Evolutionary conservation across 2,113 vertebrate species (phyloP), one percentile per base, ranked within the genome.

Genomic region (Zosterops hypoxanthus): DNA sequence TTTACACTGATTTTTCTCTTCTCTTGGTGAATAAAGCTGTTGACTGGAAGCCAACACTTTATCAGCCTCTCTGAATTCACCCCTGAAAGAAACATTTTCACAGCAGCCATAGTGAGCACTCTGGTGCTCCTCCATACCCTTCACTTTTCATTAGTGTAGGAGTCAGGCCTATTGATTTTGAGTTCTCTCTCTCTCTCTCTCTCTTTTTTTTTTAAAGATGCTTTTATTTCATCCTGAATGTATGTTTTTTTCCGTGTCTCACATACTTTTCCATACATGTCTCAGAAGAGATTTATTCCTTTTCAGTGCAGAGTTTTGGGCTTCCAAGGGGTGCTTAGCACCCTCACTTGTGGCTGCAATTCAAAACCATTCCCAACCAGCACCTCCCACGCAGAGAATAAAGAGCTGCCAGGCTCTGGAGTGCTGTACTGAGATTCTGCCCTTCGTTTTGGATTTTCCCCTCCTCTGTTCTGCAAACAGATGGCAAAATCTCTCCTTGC

Each of bases 71-170:
- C n/a, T 57, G 83, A 88, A 41, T 66, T 90, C 64, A 83, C 7
- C 18, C 49, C 21, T 72, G 20, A 19, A 93, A 88, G 68, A 94
- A 86, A 26, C 14, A 73, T 83, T 91, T 92, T 75, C 75, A 61
- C 42, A 78, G 76, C 52, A 94, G 34, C 28, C 5, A 6, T 71
- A 73, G n/a, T 65, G 69, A 96, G 49, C 63, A 65, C 64, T 71
- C 44, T 44, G 70, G 42, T 41, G 31, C 25, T 84, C 31, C 63
- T 92, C 46, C 50, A 36, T 1, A 4, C 36, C 41, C 86, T 91
- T 88, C 82, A 75, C 19, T 93, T 95, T 91, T 92, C 73, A 79
- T 93, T 87, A 91, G 25, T 24, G 24, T 57, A 63, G 24, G 25
- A 85, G 57, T 55, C 31, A 56, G 33, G 23, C 9, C 36, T 92